phyloP scores from a whole-genome alignment of 2,797 vertebrate species.

The Chelmon rostratus region DNA sequence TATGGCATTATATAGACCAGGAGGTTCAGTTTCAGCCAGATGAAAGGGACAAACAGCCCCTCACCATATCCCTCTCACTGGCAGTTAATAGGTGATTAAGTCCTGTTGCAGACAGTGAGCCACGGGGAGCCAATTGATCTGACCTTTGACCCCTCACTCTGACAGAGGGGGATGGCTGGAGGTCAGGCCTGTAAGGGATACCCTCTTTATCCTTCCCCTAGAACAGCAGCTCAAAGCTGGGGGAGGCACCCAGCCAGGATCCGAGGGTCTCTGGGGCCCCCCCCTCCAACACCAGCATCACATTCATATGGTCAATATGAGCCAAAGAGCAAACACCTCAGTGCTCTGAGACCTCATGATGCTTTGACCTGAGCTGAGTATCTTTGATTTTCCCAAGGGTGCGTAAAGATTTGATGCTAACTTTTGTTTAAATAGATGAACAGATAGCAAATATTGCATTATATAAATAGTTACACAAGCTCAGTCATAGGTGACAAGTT shows the following conservation, averaged over 20 bases:
- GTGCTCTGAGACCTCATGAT: slow-evolving; percentile 49
- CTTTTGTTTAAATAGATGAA: slow-evolving; percentile 18
- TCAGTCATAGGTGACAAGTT: slow-evolving; percentile 17
- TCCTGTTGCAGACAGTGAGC: slow-evolving; percentile 91
- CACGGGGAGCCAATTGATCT: slow-evolving; percentile 93
- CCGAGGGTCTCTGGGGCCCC: slow-evolving; percentile 87
- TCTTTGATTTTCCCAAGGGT: slow-evolving; percentile 71
- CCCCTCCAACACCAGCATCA: slow-evolving; percentile 53
- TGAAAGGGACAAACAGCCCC: slow-evolving; percentile 47
- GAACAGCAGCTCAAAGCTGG: slow-evolving; percentile 93
- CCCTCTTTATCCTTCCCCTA: slow-evolving; percentile 94
- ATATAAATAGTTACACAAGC: background rate
- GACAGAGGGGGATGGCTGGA: slow-evolving; percentile 92
- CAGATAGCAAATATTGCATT: slow-evolving; percentile 22
- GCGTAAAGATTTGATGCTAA: slow-evolving; percentile 1
- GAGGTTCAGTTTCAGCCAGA: slow-evolving; percentile 41
- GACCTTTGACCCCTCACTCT: slow-evolving; percentile 88
- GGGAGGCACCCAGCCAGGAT: slow-evolving; percentile 91
- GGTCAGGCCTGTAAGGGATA: slow-evolving; percentile 99
- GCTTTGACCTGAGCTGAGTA: slow-evolving; percentile 67
- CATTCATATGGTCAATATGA: slow-evolving; percentile 92
- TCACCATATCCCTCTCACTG: slow-evolving; percentile 44
- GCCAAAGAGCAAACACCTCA: slow-evolving; percentile 90
- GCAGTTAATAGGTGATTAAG: slow-evolving; percentile 97
- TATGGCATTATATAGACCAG: slow-evolving; percentile 12